Percentiles rank a stretch among this genome's conserved stretches.
phyloP scores from a whole-genome alignment of 2,797 vertebrate genomes.

The Clarias pachynema region DNA sequence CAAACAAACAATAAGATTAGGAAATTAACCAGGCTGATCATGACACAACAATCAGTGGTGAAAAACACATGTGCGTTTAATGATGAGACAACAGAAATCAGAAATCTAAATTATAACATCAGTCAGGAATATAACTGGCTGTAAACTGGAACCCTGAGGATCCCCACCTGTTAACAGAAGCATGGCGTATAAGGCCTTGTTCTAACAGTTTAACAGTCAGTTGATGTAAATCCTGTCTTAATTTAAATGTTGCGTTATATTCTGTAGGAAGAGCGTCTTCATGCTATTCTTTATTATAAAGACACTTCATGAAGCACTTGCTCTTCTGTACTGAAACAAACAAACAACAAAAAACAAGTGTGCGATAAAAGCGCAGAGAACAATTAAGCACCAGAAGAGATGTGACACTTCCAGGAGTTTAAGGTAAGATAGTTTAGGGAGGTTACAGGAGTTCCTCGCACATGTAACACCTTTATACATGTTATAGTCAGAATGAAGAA shows the following conservation, averaged over 20 bases:
- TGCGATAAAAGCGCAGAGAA: neutral
- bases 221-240: neutral
- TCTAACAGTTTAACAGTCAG: neutral
- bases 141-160: slow-evolving; percentile 9
- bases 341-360: neutral
- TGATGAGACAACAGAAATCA: neutral
- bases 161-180: no score
- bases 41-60: neutral
- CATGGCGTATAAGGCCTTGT: neutral
- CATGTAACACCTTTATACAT: neutral
- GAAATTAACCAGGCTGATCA: neutral
- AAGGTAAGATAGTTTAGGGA: neutral
- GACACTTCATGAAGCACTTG: neutral
- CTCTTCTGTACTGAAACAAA: neutral
- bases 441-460: neutral
- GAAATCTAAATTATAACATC: neutral
- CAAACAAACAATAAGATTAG: neutral
- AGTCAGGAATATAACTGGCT: neutral
- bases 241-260: neutral
- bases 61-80: no score
- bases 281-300: neutral
- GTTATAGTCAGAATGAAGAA: neutral
- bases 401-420: neutral
- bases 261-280: neutral
- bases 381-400: neutral